A percentile compares a stretch with the other conserved stretches of the same genome.
These are phyloP conservation scores for Narcine bancroftii DNA, from an alignment of 2,113 vertebrate species.

Conservation along the genomic window DNA sequence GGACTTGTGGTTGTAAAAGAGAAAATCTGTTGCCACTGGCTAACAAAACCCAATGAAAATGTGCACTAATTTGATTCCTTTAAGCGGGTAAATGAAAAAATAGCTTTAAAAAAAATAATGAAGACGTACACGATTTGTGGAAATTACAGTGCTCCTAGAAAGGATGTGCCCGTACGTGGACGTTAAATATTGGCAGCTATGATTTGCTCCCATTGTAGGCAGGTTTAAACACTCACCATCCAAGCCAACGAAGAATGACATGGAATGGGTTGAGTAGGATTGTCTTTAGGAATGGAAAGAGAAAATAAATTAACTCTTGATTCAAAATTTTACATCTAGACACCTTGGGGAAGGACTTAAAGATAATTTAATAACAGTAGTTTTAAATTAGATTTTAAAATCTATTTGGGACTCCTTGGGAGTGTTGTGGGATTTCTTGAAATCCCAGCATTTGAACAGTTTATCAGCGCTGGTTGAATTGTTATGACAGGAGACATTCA, in stretches of 20 bases:
- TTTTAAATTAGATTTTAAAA: not conserved
- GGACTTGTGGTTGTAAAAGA: not conserved
- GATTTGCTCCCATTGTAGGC: not conserved
- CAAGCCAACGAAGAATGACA: not conserved
- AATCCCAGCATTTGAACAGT: not conserved
- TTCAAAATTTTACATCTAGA: not conserved
- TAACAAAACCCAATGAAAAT: not conserved
- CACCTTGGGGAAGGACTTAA: no score
- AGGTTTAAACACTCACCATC: not conserved
- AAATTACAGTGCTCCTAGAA: not conserved
- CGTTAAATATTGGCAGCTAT: not conserved
- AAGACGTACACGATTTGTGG: no score
- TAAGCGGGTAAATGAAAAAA: not conserved
- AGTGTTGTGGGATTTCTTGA: not conserved
- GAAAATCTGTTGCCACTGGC: not conserved
- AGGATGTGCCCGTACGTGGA: not conserved
- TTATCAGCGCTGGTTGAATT: not conserved
- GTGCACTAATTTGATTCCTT: not conserved
- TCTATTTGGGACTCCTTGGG: not conserved
- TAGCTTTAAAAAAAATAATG: no score
- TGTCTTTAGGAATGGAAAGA: not conserved
- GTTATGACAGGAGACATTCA: conserved; percentile 3
- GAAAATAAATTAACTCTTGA: not conserved
- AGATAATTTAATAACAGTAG: not conserved
- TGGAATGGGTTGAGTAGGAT: not conserved